These are phyloP conservation scores for Varecia variegata DNA, from an alignment of 2,797 vertebrate genomes.

Conservation along the genomic window DNA sequence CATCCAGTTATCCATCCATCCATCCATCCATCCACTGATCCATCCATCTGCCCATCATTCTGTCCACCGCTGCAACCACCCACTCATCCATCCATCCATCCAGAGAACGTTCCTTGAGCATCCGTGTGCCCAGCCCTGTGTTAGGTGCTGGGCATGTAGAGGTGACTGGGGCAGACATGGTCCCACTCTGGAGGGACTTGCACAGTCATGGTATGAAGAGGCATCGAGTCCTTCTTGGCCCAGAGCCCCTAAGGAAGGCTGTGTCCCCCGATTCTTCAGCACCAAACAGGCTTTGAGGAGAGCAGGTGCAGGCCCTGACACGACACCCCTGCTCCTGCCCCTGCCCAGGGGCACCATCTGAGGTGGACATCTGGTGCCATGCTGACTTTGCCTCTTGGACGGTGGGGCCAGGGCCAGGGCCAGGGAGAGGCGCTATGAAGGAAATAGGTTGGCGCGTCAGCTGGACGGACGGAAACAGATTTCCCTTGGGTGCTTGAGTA, in stretches of 20 bases:
- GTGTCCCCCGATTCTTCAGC: background rate
- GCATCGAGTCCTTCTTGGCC: background rate
- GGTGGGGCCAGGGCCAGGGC: background rate
- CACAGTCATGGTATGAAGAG: background rate
- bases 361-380: conserved; percentile 69
- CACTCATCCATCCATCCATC: too few relatives aligned
- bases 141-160: background rate
- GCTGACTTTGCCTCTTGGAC: conserved; percentile 36
- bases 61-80: too few relatives aligned
- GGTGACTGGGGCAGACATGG: too few relatives aligned
- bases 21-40: background rate
- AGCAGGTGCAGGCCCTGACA: background rate
- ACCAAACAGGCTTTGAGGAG: background rate
- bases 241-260: background rate
- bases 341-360: conserved; percentile 33
- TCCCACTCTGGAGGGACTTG: background rate
- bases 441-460: conserved; percentile 75
- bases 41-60: too few relatives aligned
- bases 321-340: fast-evolving
- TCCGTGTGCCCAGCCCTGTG: fast-evolving
- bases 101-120: background rate
- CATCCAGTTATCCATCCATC: fast-evolving
- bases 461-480: conserved; percentile 73
- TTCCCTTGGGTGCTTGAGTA: conserved; percentile 72
- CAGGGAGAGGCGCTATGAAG: conserved; percentile 10